Base-by-base conservation (phyloP, 2,113 vertebrate species). In the Neolamprologus sp. region DNA sequence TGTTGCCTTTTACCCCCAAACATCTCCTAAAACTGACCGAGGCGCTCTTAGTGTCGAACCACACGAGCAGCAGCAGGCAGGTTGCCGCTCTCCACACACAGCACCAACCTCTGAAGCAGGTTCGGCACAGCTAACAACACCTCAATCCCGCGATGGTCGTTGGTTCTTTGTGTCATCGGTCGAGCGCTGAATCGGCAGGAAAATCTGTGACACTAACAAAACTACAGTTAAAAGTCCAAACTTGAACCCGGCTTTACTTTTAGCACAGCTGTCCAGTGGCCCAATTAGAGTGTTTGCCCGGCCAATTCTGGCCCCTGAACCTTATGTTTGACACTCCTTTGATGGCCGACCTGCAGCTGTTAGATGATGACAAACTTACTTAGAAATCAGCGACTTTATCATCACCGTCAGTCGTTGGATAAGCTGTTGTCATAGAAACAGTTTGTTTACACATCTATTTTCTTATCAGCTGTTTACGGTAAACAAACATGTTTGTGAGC, bases 401-500 rank as follows among this genome's bases (percentile, higher is more conserved):
- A 16, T 71, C 60, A 65, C 17, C 3, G 7, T 23, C 1, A 5
- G 19, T 71, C 4, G 0, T 23, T 68, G 35, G 35, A 71, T 71
- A 6, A 21, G n/a, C 37, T 40, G 63, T 40, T 71, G 65, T 71
- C 35, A 23, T 14, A 16, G 12, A 71, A 35, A 65, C 60, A 23
- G 19, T 9, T 21, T 42, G 21, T 23, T 42, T 71, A 4, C 65
- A 10, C 37, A 12, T 26, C n/a, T 45, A 10, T 42, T 26, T 73
- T 45, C 68, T 73, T 17, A 73, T 45, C 37, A 45, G 65, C 65
- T 23, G 65, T 71, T 71, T 42, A 9, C 2, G 0, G 11, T 42
- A 42, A 71, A 23, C 65, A 71, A 23, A 2, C 3, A 0, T 0
- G 1, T 4, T 9, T 2, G 65, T 42, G 65, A 45, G 37, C 13